Evolutionary conservation across 2,113 vertebrate genomes (phyloP).

Genomic region (Pogonocichla stellata): DNA sequence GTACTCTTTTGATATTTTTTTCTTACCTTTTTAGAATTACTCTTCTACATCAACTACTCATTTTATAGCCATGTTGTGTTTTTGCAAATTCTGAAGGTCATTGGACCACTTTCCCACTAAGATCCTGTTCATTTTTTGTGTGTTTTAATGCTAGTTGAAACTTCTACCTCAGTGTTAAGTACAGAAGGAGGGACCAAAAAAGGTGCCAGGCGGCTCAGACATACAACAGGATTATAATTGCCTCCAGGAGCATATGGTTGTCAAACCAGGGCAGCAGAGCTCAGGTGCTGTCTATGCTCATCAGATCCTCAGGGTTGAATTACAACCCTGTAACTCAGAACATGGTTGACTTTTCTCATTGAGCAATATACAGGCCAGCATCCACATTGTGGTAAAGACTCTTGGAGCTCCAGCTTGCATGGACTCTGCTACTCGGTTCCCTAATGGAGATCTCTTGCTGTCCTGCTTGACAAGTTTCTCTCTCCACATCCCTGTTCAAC

Average conservation of each 20-base stretch:
- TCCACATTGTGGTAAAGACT: not conserved
- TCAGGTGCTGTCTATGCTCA: not conserved
- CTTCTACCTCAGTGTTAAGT: constrained; percentile 40
- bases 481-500: not conserved
- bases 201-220: not conserved
- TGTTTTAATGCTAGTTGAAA: constrained; percentile 7
- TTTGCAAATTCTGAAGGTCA: not conserved
- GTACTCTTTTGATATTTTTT: not conserved
- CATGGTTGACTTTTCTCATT: not conserved
- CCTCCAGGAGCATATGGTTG: not conserved
- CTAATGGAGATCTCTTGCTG: not conserved
- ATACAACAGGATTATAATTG: not conserved
- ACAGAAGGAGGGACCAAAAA: not conserved
- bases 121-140: not conserved
- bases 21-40: not conserved
- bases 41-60: not conserved
- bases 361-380: not conserved
- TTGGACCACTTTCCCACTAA: not conserved
- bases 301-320: not conserved
- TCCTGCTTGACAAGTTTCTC: not conserved
- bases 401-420: not conserved
- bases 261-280: not conserved
- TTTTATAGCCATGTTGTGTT: not conserved
- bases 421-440: fast-evolving
- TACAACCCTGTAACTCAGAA: not conserved